phyloP scores from a whole-genome alignment of 2,113 vertebrate species.

The Isurus oxyrinchus region DNA sequence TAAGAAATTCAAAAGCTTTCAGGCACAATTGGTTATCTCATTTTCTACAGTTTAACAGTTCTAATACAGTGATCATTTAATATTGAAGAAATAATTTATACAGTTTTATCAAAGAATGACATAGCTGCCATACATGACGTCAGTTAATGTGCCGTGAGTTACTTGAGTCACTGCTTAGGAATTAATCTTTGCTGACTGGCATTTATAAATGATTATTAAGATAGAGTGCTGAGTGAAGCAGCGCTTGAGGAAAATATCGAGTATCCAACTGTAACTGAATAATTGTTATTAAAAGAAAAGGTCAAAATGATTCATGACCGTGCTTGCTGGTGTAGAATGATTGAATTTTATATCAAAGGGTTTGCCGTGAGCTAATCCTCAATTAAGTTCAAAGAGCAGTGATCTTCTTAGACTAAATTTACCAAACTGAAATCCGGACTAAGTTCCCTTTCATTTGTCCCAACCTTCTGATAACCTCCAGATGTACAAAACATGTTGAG shows the following conservation, averaged over 20 bases:
- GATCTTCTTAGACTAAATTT: slow-evolving; percentile 25
- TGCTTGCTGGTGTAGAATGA: slow-evolving; percentile 31
- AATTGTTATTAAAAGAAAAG: slow-evolving; percentile 34
- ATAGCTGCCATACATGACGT: not conserved
- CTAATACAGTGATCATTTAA: not conserved
- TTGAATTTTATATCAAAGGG: slow-evolving; percentile 32
- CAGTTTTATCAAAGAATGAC: not conserved
- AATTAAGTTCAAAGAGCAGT: slow-evolving; percentile 22
- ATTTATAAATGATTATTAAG: slow-evolving; percentile 36
- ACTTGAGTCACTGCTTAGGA: not conserved
- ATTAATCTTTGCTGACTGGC: slow-evolving; percentile 32
- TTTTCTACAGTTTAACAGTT: not conserved
- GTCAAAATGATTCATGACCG: slow-evolving; percentile 12
- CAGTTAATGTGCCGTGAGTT: slow-evolving; percentile 1
- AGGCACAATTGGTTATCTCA: not conserved
- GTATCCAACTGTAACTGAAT: slow-evolving; percentile 23
- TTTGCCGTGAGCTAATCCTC: slow-evolving; percentile 3
- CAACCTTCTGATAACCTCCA: slow-evolving; percentile 14
- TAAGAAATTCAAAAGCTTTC: not conserved
- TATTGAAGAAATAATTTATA: not conserved
- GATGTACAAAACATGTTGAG: not conserved
- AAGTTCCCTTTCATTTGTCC: slow-evolving; percentile 13
- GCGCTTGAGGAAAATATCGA: slow-evolving; percentile 20
- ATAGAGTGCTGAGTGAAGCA: slow-evolving; percentile 31
- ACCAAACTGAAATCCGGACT: slow-evolving; percentile 23